Evolutionary conservation across 2,888 invertebrate species (phyloP).

Genomic region (Chrysomela aeneicollis): DNA sequence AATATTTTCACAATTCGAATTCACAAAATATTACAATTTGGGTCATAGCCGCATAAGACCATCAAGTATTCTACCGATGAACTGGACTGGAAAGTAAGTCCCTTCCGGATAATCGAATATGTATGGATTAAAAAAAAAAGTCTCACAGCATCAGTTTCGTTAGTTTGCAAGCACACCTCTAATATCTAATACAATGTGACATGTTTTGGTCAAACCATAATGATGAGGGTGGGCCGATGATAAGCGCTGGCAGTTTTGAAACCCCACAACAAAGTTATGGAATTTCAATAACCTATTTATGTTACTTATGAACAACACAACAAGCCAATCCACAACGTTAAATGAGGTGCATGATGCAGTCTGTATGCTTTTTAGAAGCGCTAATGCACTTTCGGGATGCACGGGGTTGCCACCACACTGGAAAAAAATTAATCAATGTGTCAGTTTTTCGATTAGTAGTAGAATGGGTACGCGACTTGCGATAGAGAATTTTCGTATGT

Average conservation of each 20-base stretch:
- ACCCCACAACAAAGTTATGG: constrained; percentile 9
- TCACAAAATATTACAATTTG: too few relatives aligned
- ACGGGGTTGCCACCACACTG: constrained; percentile 51
- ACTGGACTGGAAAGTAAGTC: too few relatives aligned
- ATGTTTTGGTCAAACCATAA: constrained; percentile 29
- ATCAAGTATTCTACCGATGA: too few relatives aligned
- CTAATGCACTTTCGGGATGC: constrained; percentile 47
- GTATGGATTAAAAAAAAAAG: too few relatives aligned
- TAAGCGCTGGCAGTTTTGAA: constrained; percentile 29
- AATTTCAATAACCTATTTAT: constrained; percentile 34
- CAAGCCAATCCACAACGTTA: constrained; percentile 50
- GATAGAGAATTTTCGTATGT: neutral
- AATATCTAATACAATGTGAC: neutral
- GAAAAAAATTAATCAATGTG: constrained; percentile 40
- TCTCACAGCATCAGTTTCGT: too few relatives aligned
- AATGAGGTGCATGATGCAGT: constrained; percentile 52
- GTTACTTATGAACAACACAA: constrained; percentile 40
- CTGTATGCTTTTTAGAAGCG: constrained; percentile 57
- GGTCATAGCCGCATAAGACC: too few relatives aligned
- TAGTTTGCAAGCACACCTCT: too few relatives aligned
- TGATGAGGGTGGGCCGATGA: constrained; percentile 29
- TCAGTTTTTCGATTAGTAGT: constrained; percentile 39
- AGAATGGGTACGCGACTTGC: neutral
- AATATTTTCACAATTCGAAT: too few relatives aligned
- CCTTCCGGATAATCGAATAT: too few relatives aligned